These are phyloP conservation scores for Xylota sylvarum DNA, from an alignment of 2,888 invertebrate species.

Conservation along the genomic window DNA sequence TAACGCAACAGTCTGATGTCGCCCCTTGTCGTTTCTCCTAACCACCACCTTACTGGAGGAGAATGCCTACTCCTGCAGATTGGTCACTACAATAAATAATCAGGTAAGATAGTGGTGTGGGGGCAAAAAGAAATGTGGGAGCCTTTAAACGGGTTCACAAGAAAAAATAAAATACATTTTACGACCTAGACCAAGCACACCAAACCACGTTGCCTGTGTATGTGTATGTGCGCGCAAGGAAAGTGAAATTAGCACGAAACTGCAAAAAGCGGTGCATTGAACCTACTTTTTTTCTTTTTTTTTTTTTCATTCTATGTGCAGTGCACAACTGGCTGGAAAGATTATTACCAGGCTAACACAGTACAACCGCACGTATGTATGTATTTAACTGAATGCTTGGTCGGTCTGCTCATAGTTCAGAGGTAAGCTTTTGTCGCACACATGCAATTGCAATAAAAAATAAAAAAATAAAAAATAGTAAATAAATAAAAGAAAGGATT, in stretches of 20 bases:
- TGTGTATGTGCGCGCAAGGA: conserved; percentile 16
- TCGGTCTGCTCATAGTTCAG: conserved; percentile 71
- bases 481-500: conserved; percentile 65
- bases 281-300: no score
- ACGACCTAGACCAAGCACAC: conserved; percentile 34
- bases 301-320: conserved; percentile 29
- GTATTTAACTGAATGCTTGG: conserved; percentile 61
- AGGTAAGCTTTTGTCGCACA: conserved; percentile 76
- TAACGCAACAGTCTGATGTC: conserved; percentile 62
- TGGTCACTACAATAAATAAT: conserved; percentile 70
- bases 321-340: conserved; percentile 22
- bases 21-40: background rate
- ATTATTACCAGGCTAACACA: conserved; percentile 45
- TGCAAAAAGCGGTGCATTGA: conserved; percentile 59
- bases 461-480: conserved; percentile 10
- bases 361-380: conserved; percentile 35
- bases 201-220: background rate
- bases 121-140: conserved; percentile 57
- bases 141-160: conserved; percentile 56
- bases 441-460: conserved; percentile 67
- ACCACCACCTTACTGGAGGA: background rate
- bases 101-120: conserved; percentile 51
- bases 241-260: conserved; percentile 70
- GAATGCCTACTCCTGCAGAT: conserved; percentile 46
- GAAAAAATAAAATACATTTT: conserved; percentile 42